Conservation (phyloP, 1,140 invertebrate genomes). For the Calosoma granatense region DNA sequence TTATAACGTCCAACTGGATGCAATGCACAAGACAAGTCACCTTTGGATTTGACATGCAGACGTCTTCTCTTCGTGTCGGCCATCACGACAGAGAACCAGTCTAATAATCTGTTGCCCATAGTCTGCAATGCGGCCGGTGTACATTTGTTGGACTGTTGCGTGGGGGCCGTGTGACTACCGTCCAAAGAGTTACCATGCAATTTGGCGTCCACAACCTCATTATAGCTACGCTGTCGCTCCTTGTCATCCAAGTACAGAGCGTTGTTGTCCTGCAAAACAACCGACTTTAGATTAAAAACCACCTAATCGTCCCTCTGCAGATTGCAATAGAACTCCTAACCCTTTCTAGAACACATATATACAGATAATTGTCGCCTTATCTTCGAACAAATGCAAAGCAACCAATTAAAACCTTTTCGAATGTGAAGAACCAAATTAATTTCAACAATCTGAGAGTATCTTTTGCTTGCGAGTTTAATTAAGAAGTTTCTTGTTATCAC, state of each 20-base stretch:
- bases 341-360: neutral
- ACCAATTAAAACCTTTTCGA: neutral
- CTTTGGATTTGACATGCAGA: slow-evolving; percentile 46
- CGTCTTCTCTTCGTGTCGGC: slow-evolving; percentile 55
- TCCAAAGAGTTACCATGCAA: slow-evolving; percentile 22
- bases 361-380: too few species aligned
- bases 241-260: slow-evolving; percentile 48
- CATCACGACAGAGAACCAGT: slow-evolving; percentile 91
- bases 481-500: neutral
- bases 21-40: too few species aligned
- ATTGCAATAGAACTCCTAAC: too few species aligned
- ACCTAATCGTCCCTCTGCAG: too few species aligned
- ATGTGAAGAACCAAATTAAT: neutral
- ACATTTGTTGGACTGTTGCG: slow-evolving; percentile 33
- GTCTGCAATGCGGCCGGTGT: slow-evolving; percentile 58
- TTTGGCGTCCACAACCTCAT: slow-evolving; percentile 53
- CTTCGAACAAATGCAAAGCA: too few species aligned
- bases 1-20: too few species aligned
- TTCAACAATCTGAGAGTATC: neutral
- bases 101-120: slow-evolving; percentile 81
- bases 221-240: slow-evolving; percentile 52
- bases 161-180: slow-evolving; percentile 19
- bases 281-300: neutral
- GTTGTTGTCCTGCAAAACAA: slow-evolving; percentile 38
- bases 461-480: neutral